Conservation (phyloP, 2,113 vertebrate species). For the Rhinolophus ferrumequinum region DNA sequence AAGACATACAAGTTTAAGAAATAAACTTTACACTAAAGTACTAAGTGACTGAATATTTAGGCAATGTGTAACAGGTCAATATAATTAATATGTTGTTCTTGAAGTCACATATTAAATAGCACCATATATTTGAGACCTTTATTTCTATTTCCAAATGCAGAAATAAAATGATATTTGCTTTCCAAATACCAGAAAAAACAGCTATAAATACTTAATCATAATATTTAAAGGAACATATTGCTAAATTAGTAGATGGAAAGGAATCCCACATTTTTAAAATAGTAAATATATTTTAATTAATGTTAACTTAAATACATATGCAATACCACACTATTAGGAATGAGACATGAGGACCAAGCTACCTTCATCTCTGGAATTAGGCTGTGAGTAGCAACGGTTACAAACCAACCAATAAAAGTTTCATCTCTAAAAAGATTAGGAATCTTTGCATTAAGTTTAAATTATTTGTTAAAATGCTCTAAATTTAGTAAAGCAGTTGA, state of each 20-base stretch:
- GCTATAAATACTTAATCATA: background rate
- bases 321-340: background rate
- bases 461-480: background rate
- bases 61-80: background rate
- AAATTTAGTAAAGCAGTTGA: slow-evolving; percentile 21
- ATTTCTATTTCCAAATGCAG: background rate
- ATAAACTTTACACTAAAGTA: background rate
- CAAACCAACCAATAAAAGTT: background rate
- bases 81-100: background rate
- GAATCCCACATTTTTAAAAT: background rate
- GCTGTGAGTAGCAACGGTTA: background rate
- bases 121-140: background rate
- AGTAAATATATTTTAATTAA: slow-evolving; percentile 2
- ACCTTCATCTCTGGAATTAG: background rate
- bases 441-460: background rate
- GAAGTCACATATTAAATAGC: background rate
- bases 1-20: background rate
- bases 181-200: slow-evolving; percentile 23
- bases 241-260: background rate
- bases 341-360: background rate
- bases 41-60: background rate
- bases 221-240: slow-evolving; percentile 5
- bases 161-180: background rate
- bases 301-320: background rate
- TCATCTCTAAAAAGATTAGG: background rate